phyloP scores from a whole-genome alignment of 23 tunicate genomes.

The Halocynthia aurantium region DNA sequence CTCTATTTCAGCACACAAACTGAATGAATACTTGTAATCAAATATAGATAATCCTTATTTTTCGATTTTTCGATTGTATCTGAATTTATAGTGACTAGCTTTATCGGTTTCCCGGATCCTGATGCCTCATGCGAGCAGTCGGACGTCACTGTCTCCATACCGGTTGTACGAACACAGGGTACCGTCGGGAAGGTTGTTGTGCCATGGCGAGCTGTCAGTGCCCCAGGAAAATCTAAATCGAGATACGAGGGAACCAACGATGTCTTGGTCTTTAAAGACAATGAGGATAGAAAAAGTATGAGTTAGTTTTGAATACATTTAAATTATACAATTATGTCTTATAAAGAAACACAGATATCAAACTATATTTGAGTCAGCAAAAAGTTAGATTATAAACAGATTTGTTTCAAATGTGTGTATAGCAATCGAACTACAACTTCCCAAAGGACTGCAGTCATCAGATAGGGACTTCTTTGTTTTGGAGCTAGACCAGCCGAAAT shows the following conservation, averaged over 20 bases:
- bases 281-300: conserved; percentile 52
- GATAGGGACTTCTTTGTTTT: conserved; percentile 48
- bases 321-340: background rate
- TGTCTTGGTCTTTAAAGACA: conserved; percentile 56
- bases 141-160: conserved; percentile 49
- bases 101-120: conserved; percentile 45
- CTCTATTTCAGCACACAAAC: too few species aligned
- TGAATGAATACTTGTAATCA: background rate
- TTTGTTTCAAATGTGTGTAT: too few species aligned
- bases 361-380: too few species aligned
- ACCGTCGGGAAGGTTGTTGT: conserved; percentile 39
- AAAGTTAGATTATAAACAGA: too few species aligned
- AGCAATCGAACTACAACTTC: conserved; percentile 10
- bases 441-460: conserved; percentile 19
- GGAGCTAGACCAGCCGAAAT: conserved; percentile 71
- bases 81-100: conserved; percentile 42
- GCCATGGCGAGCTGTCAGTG: conserved; percentile 68
- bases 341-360: background rate
- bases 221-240: conserved; percentile 69
- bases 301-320: background rate
- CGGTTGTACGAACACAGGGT: conserved; percentile 65
- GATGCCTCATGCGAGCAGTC: conserved; percentile 53
- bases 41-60: background rate
- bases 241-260: conserved; percentile 70
- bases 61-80: background rate